Conservation (phyloP, 2,888 invertebrate species). For the Plebejus melissa region DNA sequence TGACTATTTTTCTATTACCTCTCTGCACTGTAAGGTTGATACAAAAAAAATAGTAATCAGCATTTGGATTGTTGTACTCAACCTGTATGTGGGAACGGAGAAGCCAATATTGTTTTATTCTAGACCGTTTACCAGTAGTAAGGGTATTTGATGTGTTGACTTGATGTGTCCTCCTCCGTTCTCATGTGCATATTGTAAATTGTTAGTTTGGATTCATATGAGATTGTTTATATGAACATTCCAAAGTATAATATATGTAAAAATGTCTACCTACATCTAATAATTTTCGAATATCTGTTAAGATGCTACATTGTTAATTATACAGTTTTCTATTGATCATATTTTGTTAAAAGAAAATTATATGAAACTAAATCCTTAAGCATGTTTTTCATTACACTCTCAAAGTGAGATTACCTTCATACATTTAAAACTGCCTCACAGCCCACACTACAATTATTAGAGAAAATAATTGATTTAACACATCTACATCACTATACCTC, state of each 20-base stretch:
- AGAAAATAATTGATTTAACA: background rate
- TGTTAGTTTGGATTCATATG: conserved; percentile 64
- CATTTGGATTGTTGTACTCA: conserved; percentile 54
- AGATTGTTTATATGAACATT: conserved; percentile 76
- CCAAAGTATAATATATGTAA: conserved; percentile 79
- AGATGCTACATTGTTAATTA: conserved; percentile 79
- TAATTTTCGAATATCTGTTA: conserved; percentile 78
- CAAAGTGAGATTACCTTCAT: conserved; percentile 24
- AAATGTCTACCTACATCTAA: conserved; percentile 72
- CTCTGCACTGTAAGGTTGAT: conserved; percentile 51
- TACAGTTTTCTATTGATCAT: conserved; percentile 79
- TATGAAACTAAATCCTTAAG: conserved; percentile 77
- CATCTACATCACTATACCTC: no score
- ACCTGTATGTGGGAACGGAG: conserved; percentile 40
- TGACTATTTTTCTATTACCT: conserved; percentile 36
- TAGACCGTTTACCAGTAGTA: conserved; percentile 49
- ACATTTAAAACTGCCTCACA: background rate
- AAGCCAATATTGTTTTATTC: conserved; percentile 52
- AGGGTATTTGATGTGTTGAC: conserved; percentile 43
- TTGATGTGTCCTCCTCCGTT: conserved; percentile 38
- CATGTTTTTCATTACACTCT: conserved; percentile 53
- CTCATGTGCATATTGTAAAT: conserved; percentile 37
- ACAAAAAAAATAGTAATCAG: conserved; percentile 71
- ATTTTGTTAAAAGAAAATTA: conserved; percentile 79
- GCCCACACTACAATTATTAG: background rate